phyloP scores from a whole-genome alignment of 2,113 vertebrate species.

The Indicator indicator region DNA sequence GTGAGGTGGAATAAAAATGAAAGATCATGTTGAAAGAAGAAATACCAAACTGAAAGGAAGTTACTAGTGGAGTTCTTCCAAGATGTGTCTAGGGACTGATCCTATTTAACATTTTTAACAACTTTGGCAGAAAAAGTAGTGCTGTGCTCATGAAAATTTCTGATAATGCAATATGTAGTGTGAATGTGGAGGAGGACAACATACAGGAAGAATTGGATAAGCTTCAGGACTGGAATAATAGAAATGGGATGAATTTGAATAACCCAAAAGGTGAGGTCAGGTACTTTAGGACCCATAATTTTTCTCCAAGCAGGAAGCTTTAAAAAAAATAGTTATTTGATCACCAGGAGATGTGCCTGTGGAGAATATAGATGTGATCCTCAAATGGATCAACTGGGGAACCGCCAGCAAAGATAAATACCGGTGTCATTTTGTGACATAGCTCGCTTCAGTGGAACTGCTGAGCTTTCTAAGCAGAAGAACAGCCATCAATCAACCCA shows the following conservation, averaged over 20 bases:
- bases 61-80: conserved; percentile 63
- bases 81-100: conserved; percentile 57
- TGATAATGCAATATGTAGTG: conserved; percentile 70
- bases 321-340: not conserved
- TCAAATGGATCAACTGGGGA: not conserved
- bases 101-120: conserved; percentile 69
- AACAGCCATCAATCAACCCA: not conserved
- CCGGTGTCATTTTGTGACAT: not conserved
- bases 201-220: conserved; percentile 49
- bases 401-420: not conserved
- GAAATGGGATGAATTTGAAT: conserved; percentile 43
- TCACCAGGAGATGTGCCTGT: not conserved
- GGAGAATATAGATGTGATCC: not conserved
- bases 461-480: not conserved
- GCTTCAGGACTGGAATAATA: conserved; percentile 43
- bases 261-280: conserved; percentile 48
- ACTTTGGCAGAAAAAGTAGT: conserved; percentile 60
- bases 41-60: conserved; percentile 63
- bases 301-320: conserved; percentile 1
- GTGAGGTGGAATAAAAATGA: conserved; percentile 36
- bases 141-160: conserved; percentile 53
- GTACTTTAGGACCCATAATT: not conserved
- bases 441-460: not conserved
- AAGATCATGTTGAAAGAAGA: conserved; percentile 44
- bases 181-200: conserved; percentile 63